A percentile compares a stretch with the other conserved stretches of the same genome.
These are phyloP conservation scores for Exephanes ischioxanthus DNA, from an alignment of 2,888 invertebrate species.

Conservation along the genomic window DNA sequence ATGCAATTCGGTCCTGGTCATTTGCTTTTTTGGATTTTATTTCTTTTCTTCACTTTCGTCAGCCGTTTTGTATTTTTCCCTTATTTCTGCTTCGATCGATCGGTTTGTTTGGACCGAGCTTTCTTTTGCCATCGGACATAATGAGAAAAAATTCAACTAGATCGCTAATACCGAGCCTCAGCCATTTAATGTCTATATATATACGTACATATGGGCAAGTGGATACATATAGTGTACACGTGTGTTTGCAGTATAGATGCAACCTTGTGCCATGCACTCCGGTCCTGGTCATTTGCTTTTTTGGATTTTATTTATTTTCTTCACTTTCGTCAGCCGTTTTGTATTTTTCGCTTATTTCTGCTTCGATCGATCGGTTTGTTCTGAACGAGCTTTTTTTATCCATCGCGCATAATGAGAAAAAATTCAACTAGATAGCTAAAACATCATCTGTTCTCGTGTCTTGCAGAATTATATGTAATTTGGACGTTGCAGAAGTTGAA, in stretches of 20 bases:
- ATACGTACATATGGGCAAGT: constrained; percentile 1
- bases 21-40: constrained; percentile 7
- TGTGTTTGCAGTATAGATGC: neutral
- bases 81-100: neutral
- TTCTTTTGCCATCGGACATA: neutral
- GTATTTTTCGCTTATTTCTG: neutral
- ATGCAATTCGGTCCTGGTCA: neutral
- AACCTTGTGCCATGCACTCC: neutral
- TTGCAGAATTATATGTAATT: constrained; percentile 24
- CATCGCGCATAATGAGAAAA: neutral
- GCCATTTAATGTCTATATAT: constrained; percentile 59
- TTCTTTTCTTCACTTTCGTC: neutral
- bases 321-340: neutral
- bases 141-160: neutral
- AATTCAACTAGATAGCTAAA: constrained; percentile 18
- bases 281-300: constrained; percentile 12
- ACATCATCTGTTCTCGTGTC: constrained; percentile 22
- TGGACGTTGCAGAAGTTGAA: constrained; percentile 4
- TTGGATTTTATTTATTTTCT: neutral
- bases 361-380: constrained; percentile 15
- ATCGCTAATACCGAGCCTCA: constrained; percentile 49
- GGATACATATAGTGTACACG: neutral
- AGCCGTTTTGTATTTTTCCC: neutral
- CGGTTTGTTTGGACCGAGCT: constrained; percentile 9
- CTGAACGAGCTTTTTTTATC: neutral